These are phyloP conservation scores for Trilocha varians DNA, from an alignment of 2,888 invertebrate genomes.

Conservation along the genomic window DNA sequence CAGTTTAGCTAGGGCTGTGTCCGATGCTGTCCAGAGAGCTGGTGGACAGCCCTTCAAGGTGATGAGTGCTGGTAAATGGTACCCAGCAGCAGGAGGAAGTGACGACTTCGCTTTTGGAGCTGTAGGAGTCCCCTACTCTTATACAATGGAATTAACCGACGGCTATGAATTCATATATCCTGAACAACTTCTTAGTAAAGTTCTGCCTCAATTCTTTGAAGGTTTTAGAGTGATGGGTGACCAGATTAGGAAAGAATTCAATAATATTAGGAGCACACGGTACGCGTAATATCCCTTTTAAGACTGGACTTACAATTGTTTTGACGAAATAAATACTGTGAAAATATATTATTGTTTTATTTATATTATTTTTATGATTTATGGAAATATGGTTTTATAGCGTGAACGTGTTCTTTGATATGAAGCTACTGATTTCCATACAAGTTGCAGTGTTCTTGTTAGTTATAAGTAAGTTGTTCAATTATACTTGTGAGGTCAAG, in stretches of 20 bases:
- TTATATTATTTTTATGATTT: too few species aligned
- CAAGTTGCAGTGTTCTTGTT: not conserved
- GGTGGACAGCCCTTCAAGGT: conserved; percentile 60
- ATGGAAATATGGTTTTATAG: not conserved
- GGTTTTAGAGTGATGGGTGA: conserved; percentile 45
- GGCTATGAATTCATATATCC: conserved; percentile 79
- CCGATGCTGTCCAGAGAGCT: conserved; percentile 46
- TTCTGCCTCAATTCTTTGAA: conserved; percentile 49
- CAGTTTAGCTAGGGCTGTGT: conserved; percentile 46
- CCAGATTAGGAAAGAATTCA: conserved; percentile 45
- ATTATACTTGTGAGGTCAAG: too few species aligned
- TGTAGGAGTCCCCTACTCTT: conserved; percentile 67
- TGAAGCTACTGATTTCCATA: not conserved
- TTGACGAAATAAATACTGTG: not conserved
- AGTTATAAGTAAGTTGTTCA: not conserved
- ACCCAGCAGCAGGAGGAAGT: conserved; percentile 75
- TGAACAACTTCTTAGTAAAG: conserved; percentile 32
- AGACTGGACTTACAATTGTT: conserved; percentile 2
- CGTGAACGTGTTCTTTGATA: not conserved
- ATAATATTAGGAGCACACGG: not conserved
- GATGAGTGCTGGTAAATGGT: conserved; percentile 69
- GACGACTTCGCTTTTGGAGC: conserved; percentile 75
- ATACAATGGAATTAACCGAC: conserved; percentile 75
- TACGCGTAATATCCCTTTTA: conserved; percentile 4
- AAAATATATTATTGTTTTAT: not conserved